These are phyloP conservation scores for Leuciscus idus DNA, from an alignment of 2,113 vertebrate species.

Conservation along the genomic window DNA sequence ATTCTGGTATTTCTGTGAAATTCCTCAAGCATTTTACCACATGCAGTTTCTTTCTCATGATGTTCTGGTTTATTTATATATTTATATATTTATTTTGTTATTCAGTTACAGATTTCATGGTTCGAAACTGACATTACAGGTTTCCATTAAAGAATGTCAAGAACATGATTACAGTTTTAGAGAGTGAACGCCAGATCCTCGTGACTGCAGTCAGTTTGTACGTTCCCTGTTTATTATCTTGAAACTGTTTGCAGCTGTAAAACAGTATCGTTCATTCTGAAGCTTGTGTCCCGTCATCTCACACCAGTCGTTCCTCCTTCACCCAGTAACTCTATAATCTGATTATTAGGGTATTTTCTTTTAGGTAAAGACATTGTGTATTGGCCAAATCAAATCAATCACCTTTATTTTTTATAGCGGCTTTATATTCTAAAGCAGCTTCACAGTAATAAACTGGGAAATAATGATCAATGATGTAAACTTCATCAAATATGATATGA, in stretches of 20 bases:
- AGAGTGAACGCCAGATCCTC: neutral
- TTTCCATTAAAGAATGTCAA: neutral
- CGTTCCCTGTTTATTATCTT: neutral
- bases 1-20: conserved; percentile 65
- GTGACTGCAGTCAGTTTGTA: neutral
- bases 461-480: too few relatives aligned
- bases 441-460: too few relatives aligned
- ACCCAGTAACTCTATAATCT: too few relatives aligned
- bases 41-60: neutral
- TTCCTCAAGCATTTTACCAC: conserved; percentile 43
- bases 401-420: too few relatives aligned
- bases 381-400: neutral
- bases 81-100: neutral
- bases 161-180: neutral
- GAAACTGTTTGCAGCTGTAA: neutral
- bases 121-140: neutral
- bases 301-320: neutral
- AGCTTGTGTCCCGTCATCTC: neutral
- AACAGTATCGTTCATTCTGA: neutral
- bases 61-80: neutral
- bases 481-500: too few relatives aligned
- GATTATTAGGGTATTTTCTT: too few relatives aligned
- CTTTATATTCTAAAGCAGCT: too few relatives aligned
- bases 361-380: neutral
- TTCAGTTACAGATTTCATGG: neutral